These are phyloP conservation scores for Lysiphlebus fabarum DNA, from an alignment of 1,140 invertebrate species.

Conservation along the genomic window DNA sequence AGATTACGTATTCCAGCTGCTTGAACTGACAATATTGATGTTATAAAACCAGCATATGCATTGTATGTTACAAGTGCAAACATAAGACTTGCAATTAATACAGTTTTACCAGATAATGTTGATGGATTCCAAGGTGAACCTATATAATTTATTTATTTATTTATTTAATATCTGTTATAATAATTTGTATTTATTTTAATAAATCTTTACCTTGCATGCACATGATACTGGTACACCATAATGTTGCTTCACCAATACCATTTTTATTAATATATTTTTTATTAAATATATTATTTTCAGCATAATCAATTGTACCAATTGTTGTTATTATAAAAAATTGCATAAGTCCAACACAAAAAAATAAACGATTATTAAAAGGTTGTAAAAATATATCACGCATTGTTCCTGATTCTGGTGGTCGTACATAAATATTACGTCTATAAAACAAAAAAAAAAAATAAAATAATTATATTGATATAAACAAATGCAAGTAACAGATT, in stretches of 20 bases:
- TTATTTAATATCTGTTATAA: neutral
- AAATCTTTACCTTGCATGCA: constrained; percentile 60
- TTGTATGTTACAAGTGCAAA: constrained; percentile 62
- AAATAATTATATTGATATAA: no score
- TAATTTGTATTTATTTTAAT: neutral
- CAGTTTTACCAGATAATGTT: constrained; percentile 57
- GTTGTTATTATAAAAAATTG: constrained; percentile 53
- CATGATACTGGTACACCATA: constrained; percentile 62
- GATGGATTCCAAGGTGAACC: constrained; percentile 60
- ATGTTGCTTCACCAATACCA: constrained; percentile 55
- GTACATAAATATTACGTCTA: constrained; percentile 64
- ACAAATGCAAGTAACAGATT: no score
- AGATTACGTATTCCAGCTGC: constrained; percentile 58
- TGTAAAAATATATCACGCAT: constrained; percentile 63
- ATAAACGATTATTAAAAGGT: constrained; percentile 58
- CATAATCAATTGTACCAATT: constrained; percentile 55
- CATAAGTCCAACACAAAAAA: constrained; percentile 56
- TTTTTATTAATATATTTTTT: constrained; percentile 38
- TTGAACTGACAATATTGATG: constrained; percentile 63
- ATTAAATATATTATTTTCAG: constrained; percentile 33
- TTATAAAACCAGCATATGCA: constrained; percentile 63
- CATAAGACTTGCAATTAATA: constrained; percentile 59
- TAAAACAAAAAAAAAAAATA: constrained; percentile 24
- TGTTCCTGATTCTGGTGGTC: constrained; percentile 59
- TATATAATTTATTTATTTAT: constrained; percentile 35